Evolutionary conservation across 2,797 vertebrate species (phyloP), one percentile per base, ranked within the genome.

Genomic region (Geotria australis): DNA sequence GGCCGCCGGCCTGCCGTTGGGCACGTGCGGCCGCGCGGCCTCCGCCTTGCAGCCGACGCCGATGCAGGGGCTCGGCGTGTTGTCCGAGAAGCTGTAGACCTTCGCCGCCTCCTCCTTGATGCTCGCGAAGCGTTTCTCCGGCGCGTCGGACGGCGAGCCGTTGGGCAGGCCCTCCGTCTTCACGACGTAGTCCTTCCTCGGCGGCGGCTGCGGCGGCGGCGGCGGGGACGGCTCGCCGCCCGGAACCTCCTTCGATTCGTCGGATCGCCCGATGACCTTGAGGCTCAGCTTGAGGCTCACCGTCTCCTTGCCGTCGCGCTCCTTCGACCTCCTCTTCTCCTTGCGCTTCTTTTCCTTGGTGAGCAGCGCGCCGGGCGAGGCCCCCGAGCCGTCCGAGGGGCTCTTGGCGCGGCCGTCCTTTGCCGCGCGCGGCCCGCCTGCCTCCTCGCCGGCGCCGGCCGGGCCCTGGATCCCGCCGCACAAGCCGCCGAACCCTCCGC

Each of bases 81-180:
- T 98, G 72, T 98, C 91, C 1, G 91, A 94, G 66, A 98, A 96
- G 0, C 85, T 98, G 74, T 98, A 98, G 57, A 98, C 89, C 70
- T 98, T 98, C 67, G 95, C 91, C 0, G 91, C 89, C 69, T 96
- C 91, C 0, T 88, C 89, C 59, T 91, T 79, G 68, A 96, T 98
- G 59, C 89, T 98, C n/a, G 91, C 91, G 85, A 98, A 95, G 56
- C 91, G 74, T 65, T 86, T 98, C 70, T 94, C 89, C 67, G 85
- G 84, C 60, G 78, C 91, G 24, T 24, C 24, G 24, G 24, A 3
- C 0, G 72, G 73, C 53, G 83, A 64, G 38, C 84, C 81, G 7
- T 84, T 94, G 47, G 77, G 65, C 62, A 78, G 59, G 58, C 77
- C 73, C 56, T 98, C 91, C 61, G 73, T 83, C 66, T 93, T 96